These are phyloP conservation scores for Caenorhabditis japonica DNA, from an alignment of 2,888 invertebrate species.

Conservation along the genomic window DNA sequence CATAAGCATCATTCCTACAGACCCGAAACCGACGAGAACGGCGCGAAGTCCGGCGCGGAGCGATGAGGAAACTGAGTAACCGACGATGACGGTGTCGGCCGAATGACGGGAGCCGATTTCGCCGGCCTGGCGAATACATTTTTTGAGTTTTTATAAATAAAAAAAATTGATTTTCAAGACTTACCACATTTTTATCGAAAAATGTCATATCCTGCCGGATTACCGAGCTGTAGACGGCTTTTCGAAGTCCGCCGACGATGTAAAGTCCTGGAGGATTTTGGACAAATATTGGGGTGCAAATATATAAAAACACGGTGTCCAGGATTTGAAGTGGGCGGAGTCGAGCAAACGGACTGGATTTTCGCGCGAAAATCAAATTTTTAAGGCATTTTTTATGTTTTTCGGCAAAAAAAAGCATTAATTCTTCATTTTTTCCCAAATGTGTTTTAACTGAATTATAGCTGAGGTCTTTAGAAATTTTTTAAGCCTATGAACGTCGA, in stretches of 20 bases:
- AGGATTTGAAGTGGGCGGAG: no score
- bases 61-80: constrained; percentile 42
- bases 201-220: constrained; percentile 49
- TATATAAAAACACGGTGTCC: no score
- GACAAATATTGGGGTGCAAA: no score
- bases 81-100: constrained; percentile 46
- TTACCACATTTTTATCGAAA: constrained; percentile 46
- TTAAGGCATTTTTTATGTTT: no score
- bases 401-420: no score
- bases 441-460: no score
- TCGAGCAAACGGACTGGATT: no score
- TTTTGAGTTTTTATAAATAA: not conserved
- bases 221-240: constrained; percentile 41
- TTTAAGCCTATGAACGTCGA: no score
- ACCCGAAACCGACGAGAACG: constrained; percentile 40
- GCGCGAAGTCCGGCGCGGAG: constrained; percentile 42
- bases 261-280: constrained; percentile 19
- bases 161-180: no score
- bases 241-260: constrained; percentile 42
- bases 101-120: constrained; percentile 50
- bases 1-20: constrained; percentile 46
- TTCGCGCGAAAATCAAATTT: no score
- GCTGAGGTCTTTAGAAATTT: no score
- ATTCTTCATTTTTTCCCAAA: no score
- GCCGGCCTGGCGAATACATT: constrained; percentile 15